Base-by-base conservation (phyloP, 1,140 invertebrate genomes). In the Megalonaias nervosa region DNA sequence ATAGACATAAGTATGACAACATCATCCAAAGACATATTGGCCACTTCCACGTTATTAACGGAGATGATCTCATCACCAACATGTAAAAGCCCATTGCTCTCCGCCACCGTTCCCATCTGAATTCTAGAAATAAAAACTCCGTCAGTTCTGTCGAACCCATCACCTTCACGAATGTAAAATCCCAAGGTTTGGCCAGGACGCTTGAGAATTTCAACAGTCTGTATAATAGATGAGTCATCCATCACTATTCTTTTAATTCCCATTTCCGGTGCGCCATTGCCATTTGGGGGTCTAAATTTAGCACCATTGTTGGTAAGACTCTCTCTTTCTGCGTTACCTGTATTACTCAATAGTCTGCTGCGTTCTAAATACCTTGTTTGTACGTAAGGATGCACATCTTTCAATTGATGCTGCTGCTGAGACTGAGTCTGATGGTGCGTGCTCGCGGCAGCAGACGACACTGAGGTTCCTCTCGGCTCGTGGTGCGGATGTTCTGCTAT, bases 1-100 rank as follows among this genome's bases (percentile, higher is more conserved):
- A 99, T 99, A 83, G 97, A 99, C 97, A 99, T 99, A 85, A 99
- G 96, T 85, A 99, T 98, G 71, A 99, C 98, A 61, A 99, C 98
- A 91, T 99, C 98, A 90, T 99, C 98, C 80, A 99, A 92, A 81
- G 96, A 97, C 97, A 99, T 99, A 85, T 96, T 94, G 73, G 96
- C 95, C 80, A 99, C 98, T 88, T 99, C 97, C 67, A 99, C 98
- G 86, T 98, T 93, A 92, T 99, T 99, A 58, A 99, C 97, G 11
- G 97, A 97, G 81, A 99, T 92, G 87, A 99, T 99, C 92, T 99
- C 98, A 91, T 99, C 98, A n/a, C 98, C 98, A 12, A 99, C 97
- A 91, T 97, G 95, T 68, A 99, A 92, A 89, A 97, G 97, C 61
- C 97, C 97, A 88, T 97, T 98, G 67, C 96, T 98, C 92, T 99